These are phyloP conservation scores for Antechinus flavipes DNA, from an alignment of 2,113 vertebrate genomes.

Conservation along the genomic window DNA sequence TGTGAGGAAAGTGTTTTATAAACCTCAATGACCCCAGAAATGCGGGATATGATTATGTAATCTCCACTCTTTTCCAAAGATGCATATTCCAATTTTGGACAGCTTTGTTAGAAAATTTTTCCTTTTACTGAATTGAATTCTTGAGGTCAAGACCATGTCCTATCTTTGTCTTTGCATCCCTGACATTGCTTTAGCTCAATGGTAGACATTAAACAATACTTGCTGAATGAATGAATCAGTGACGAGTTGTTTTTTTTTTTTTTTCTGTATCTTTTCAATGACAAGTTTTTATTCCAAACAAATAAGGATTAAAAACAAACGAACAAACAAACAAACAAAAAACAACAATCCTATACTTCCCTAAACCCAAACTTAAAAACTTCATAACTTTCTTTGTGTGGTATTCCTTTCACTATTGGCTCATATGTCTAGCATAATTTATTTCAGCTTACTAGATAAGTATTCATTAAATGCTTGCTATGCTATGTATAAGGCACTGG, in stretches of 20 bases:
- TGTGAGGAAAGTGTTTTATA: background rate
- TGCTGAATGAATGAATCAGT: background rate
- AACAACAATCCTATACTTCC: background rate
- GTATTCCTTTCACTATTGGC: background rate
- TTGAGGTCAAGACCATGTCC: background rate
- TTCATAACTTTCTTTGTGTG: background rate
- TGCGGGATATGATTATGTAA: no score
- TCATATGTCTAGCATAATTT: background rate
- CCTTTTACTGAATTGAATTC: background rate
- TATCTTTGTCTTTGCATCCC: background rate
- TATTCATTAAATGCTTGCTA: background rate
- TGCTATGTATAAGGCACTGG: background rate
- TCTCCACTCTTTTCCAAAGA: background rate
- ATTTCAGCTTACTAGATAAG: background rate
- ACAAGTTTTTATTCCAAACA: background rate
- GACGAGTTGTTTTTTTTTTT: no score
- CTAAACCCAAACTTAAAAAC: background rate
- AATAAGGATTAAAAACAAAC: background rate
- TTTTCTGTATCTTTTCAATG: background rate
- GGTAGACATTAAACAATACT: background rate
- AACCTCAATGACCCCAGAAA: background rate
- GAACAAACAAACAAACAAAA: background rate
- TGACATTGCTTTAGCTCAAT: background rate
- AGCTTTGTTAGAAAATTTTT: background rate
- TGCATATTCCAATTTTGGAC: background rate